These are phyloP conservation scores for Lamprotornis superbus DNA, from an alignment of 2,113 vertebrate species.

Conservation along the genomic window DNA sequence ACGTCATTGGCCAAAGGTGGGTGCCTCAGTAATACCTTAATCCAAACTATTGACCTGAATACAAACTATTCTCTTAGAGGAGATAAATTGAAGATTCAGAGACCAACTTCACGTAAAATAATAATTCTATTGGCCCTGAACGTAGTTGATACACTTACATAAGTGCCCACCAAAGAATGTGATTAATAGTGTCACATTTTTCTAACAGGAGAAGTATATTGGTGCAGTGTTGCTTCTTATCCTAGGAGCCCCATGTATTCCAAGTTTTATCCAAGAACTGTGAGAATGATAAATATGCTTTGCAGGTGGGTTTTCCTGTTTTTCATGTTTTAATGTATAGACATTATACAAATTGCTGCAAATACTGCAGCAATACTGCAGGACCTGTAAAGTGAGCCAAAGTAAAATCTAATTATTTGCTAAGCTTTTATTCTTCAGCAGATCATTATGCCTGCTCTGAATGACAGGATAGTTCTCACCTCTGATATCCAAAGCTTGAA, in stretches of 20 bases:
- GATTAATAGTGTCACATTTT: neutral
- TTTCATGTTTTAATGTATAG: neutral
- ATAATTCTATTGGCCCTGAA: neutral
- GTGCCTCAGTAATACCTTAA: neutral
- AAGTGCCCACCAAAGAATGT: neutral
- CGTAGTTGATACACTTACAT: neutral
- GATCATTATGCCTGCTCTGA: neutral
- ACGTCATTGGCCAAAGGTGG: neutral
- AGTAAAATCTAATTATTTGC: neutral
- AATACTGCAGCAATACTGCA: neutral
- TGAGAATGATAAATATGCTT: neutral
- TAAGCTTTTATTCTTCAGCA: neutral
- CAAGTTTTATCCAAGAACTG: neutral
- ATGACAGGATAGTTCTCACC: neutral
- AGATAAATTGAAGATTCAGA: neutral
- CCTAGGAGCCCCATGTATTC: neutral
- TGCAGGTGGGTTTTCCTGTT: slow-evolving; percentile 23
- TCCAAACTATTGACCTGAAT: neutral
- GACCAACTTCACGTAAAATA: neutral
- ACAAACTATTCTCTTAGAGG: neutral
- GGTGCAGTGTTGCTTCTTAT: neutral
- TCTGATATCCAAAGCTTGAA: neutral
- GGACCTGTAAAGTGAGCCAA: neutral
- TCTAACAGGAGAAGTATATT: neutral
- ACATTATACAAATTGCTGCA: neutral